phyloP scores from a whole-genome alignment of 2,113 vertebrate species.

The Ciconia boyciana region DNA sequence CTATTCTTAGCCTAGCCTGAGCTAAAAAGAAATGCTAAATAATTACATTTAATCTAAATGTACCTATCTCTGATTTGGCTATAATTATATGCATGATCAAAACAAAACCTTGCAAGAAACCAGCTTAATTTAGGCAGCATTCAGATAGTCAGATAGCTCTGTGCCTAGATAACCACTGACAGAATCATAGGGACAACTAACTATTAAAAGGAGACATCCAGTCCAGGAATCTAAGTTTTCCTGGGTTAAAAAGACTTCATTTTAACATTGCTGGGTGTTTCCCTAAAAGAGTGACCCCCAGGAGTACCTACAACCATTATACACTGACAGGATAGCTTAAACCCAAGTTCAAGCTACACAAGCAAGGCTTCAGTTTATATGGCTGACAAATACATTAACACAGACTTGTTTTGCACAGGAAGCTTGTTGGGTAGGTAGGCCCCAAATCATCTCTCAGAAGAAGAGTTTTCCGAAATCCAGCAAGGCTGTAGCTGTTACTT shows the following conservation, averaged over 20 bases:
- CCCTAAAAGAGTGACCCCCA: not conserved
- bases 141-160: not conserved
- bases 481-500: not conserved
- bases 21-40: not conserved
- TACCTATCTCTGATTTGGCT: not conserved
- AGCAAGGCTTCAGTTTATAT: not conserved
- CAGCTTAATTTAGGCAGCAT: not conserved
- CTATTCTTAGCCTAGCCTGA: not conserved
- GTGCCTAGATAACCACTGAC: not conserved
- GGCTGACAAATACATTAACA: not conserved
- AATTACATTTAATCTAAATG: not conserved
- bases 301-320: not conserved
- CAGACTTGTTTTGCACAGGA: not conserved
- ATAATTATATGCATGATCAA: not conserved
- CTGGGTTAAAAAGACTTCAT: not conserved
- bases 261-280: not conserved
- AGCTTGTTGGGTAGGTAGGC: not conserved
- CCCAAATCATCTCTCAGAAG: not conserved
- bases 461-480: not conserved
- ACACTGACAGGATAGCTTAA: not conserved
- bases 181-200: not conserved
- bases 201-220: not conserved
- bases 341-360: not conserved
- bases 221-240: not conserved
- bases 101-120: not conserved